Evolutionary conservation across 2,113 vertebrate genomes (phyloP).

Genomic region (Lycocorax pyrrhopterus): DNA sequence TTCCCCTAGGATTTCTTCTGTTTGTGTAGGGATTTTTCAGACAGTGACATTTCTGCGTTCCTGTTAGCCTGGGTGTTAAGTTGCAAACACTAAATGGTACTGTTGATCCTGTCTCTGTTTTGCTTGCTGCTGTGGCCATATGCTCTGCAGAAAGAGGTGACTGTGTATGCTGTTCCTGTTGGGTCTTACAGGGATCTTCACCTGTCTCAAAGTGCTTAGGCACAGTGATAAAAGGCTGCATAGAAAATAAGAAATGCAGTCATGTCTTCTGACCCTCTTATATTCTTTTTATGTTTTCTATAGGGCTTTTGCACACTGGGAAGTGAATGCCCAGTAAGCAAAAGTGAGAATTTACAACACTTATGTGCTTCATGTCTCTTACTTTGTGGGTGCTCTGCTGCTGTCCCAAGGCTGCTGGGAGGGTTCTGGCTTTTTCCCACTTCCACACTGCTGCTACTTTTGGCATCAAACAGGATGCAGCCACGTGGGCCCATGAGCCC

Average conservation of each 20-base stretch:
- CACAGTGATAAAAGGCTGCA: neutral
- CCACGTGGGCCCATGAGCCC: neutral
- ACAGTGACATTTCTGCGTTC: neutral
- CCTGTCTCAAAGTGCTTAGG: neutral
- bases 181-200: neutral
- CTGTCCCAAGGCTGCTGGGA: neutral
- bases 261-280: neutral
- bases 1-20: neutral
- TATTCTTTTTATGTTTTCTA: neutral
- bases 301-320: neutral
- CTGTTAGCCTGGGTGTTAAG: neutral
- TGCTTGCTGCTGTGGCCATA: neutral
- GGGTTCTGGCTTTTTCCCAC: neutral
- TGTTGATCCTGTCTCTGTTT: neutral
- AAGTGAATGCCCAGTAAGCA: neutral
- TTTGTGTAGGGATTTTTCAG: neutral
- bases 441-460: neutral
- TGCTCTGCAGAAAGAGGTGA: neutral
- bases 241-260: neutral
- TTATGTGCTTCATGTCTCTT: neutral
- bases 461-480: neutral
- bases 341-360: neutral
- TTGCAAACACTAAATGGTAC: neutral
- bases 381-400: neutral
- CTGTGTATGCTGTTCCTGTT: neutral